Base-by-base conservation (phyloP, 2,888 invertebrate species). In the Eupithecia inturbata region DNA sequence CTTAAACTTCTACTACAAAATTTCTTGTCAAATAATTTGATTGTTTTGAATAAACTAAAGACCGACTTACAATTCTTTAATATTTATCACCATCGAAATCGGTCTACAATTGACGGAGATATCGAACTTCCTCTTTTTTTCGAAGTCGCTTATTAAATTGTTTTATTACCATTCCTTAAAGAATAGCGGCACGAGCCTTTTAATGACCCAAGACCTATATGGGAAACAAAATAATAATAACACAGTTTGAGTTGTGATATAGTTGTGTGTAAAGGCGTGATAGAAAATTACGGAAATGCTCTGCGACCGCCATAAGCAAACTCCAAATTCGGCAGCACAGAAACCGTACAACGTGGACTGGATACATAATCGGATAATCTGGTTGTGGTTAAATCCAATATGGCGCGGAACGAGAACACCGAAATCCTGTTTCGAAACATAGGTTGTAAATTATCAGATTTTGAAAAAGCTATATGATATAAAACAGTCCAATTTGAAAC, bases 341-440 rank as follows among this genome's bases (percentile, higher is more conserved):
- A 90, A 90, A 82, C 88, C 87, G 77, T 85, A 88, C 77, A 84
- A 72, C 72, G 75, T 70, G 79, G 62, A 62, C 31, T 81, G 77
- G 64, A 53, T 80, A 82, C 82, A 79, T 89, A 88, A 90, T 89
- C 88, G 83, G 79, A 84, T 91, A 89, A 91, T 89, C 86, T 84
- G 76, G 83, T 85, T 85, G 85, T 77, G 82, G 82, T 76, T 79
- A 84, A 84, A 88, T 88, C 85, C 88, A 90, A 90, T 88, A 88
- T 89, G 89, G 88, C 87, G 77, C 85, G 78, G 82, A 71, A 75
- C 82, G 77, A 74, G 79, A 78, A 78, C 74, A 76, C 76, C 77
- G 76, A 73, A 73, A 78, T 76, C 81, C 83, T 81, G 78, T 85
- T 87, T 85, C 77, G 72, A 73, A 69, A 62, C 31, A 62, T 31